Percentiles rank a stretch among this genome's conserved stretches.
Evolutionary conservation across 1,140 invertebrate species (phyloP).

Genomic region (Ceratosolen solmsi): DNA sequence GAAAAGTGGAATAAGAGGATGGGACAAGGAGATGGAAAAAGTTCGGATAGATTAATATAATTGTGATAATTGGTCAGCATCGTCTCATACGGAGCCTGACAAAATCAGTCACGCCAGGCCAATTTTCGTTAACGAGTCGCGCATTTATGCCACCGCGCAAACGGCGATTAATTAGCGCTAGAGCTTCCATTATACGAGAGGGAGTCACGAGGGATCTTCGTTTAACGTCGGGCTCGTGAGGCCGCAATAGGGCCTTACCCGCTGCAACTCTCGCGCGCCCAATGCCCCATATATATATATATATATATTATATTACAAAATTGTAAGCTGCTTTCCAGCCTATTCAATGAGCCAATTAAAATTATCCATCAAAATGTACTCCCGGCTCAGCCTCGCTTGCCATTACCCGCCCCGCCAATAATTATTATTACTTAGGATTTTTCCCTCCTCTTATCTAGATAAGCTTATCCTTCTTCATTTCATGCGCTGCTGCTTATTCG

Average conservation of each 20-base stretch:
- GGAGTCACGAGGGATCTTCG: constrained; percentile 45
- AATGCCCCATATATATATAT: neutral
- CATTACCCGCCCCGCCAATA: neutral
- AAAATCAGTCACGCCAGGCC: constrained; percentile 47
- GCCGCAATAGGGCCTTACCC: neutral
- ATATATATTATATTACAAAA: constrained; percentile 35
- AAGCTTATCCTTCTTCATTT: neutral
- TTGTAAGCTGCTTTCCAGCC: constrained; percentile 35
- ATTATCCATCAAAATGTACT: constrained; percentile 42
- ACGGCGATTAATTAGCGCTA: constrained; percentile 44
- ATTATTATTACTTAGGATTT: neutral
- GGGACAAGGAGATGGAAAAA: neutral
- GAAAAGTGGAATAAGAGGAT: neutral
- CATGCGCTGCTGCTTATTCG: neutral
- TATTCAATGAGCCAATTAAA: constrained; percentile 51
- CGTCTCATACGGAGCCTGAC: constrained; percentile 13
- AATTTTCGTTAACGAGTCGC: constrained; percentile 51
- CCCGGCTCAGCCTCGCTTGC: neutral
- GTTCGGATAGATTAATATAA: constrained; percentile 49
- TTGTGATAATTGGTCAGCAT: constrained; percentile 47
- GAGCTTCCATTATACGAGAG: constrained; percentile 44
- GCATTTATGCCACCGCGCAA: constrained; percentile 29
- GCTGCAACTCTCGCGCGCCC: neutral
- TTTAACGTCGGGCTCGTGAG: constrained; percentile 38
- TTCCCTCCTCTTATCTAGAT: neutral